Percentiles rank a stretch among this genome's conserved stretches.
Evolutionary conservation across 2,797 vertebrate genomes (phyloP).

Genomic region (Menidia menidia): DNA sequence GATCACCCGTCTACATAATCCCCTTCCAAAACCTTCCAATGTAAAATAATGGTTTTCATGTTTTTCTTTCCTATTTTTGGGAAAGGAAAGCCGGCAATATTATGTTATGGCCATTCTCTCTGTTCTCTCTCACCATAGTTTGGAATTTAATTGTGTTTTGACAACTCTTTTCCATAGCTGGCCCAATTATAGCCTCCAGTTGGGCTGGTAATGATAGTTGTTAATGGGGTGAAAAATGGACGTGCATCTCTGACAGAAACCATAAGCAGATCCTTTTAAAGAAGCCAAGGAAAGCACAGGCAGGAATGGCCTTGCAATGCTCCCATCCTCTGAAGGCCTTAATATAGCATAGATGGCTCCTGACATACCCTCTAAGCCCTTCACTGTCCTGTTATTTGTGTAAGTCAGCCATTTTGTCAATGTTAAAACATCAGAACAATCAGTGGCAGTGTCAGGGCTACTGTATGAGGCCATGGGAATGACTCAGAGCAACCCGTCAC

Average conservation of each 20-base stretch:
- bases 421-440: slow-evolving; percentile 65
- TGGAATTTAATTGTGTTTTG: slow-evolving; percentile 87
- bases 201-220: slow-evolving; percentile 84
- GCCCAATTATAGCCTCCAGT: slow-evolving; percentile 83
- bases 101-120: slow-evolving; percentile 72
- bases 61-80: slow-evolving; percentile 88
- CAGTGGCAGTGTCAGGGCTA: slow-evolving; percentile 63
- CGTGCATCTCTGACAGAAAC: slow-evolving; percentile 82
- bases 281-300: slow-evolving; percentile 80
- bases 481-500: slow-evolving; percentile 72
- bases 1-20: slow-evolving; percentile 73
- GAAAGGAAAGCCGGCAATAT: slow-evolving; percentile 71
- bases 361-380: slow-evolving; percentile 47
- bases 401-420: slow-evolving; percentile 59
- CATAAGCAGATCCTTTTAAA: slow-evolving; percentile 82
- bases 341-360: slow-evolving; percentile 61
- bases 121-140: slow-evolving; percentile 77
- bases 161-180: slow-evolving; percentile 81
- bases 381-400: slow-evolving; percentile 49
- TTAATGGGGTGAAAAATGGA: slow-evolving; percentile 84
- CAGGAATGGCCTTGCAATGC: slow-evolving; percentile 72
- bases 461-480: slow-evolving; percentile 83
- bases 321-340: slow-evolving; percentile 67
- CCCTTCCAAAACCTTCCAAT: slow-evolving; percentile 73
- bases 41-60: slow-evolving; percentile 84